Evolutionary conservation across 2,113 vertebrate genomes (phyloP).

Genomic region (Myotis lucifugus): DNA sequence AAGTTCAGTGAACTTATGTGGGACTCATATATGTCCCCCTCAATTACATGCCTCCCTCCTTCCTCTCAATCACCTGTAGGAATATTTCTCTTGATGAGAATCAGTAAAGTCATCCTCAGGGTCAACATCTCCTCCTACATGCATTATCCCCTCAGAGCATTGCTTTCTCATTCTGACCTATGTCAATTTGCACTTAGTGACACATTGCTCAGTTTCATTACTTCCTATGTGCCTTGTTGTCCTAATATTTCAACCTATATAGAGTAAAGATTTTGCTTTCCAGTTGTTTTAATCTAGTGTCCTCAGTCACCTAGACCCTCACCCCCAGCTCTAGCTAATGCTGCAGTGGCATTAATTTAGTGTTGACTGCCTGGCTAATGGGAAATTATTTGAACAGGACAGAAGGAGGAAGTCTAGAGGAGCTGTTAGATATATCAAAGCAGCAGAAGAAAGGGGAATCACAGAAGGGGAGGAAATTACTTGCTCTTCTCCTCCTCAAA

Average conservation of each 20-base stretch:
- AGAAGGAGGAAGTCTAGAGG: not conserved
- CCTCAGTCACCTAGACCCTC: not conserved
- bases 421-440: conserved; percentile 52
- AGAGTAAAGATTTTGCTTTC: conserved; percentile 37
- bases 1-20: not conserved
- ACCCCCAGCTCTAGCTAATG: not conserved
- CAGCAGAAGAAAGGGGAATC: conserved; percentile 20
- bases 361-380: conserved; percentile 43
- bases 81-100: not conserved
- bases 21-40: not conserved
- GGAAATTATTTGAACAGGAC: conserved; percentile 65
- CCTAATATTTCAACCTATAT: conserved; percentile 31
- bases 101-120: not conserved
- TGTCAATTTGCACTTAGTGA: conserved; percentile 46
- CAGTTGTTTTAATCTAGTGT: conserved; percentile 11
- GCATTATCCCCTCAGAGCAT: not conserved
- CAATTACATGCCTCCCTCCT: not conserved
- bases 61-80: not conserved
- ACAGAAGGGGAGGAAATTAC: conserved; percentile 53
- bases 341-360: not conserved
- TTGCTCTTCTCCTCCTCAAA: conserved; percentile 43
- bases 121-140: not conserved
- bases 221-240: conserved; percentile 4
- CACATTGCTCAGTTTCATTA: not conserved
- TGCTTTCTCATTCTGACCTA: conserved; percentile 12